A percentile compares a stretch with the other conserved stretches of the same genome.
These are phyloP conservation scores for Blastomussa wellsi DNA, from an alignment of 92 coral and sea anemone genomes.

Conservation along the genomic window DNA sequence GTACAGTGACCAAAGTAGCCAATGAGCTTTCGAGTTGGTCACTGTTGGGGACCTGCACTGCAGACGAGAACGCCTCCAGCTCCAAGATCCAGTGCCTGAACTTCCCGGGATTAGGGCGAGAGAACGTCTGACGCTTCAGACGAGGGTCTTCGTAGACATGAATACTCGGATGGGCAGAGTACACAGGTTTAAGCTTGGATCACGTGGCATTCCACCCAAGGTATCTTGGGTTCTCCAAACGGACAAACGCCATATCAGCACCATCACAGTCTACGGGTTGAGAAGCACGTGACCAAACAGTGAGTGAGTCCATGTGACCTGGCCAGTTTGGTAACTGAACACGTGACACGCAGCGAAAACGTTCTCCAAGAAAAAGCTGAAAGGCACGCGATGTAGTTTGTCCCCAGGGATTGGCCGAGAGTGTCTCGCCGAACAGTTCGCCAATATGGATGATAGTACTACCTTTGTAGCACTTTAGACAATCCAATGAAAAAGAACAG, in stretches of 20 bases:
- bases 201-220: constrained; percentile 36
- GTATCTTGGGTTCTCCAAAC: constrained; percentile 48
- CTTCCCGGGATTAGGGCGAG: too few species aligned
- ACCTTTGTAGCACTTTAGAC: constrained; percentile 75
- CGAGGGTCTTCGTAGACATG: too few species aligned
- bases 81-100: too few species aligned
- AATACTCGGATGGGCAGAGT: background rate
- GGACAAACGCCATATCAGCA: constrained; percentile 57
- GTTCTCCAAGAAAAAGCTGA: constrained; percentile 74
- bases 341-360: constrained; percentile 82
- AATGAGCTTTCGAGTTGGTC: too few species aligned
- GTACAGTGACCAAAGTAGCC: too few species aligned
- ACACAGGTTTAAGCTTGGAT: background rate
- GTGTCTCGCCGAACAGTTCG: constrained; percentile 83
- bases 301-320: constrained; percentile 80
- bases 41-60: too few species aligned
- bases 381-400: constrained; percentile 81
- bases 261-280: constrained; percentile 72
- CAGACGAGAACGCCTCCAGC: too few species aligned
- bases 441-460: constrained; percentile 83
- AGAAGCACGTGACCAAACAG: constrained; percentile 68
- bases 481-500: constrained; percentile 72
- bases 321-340: constrained; percentile 92
- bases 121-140: too few species aligned
- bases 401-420: constrained; percentile 86